These are phyloP conservation scores for Pygoscelis adeliae DNA, from an alignment of 2,113 vertebrate genomes.

Conservation along the genomic window DNA sequence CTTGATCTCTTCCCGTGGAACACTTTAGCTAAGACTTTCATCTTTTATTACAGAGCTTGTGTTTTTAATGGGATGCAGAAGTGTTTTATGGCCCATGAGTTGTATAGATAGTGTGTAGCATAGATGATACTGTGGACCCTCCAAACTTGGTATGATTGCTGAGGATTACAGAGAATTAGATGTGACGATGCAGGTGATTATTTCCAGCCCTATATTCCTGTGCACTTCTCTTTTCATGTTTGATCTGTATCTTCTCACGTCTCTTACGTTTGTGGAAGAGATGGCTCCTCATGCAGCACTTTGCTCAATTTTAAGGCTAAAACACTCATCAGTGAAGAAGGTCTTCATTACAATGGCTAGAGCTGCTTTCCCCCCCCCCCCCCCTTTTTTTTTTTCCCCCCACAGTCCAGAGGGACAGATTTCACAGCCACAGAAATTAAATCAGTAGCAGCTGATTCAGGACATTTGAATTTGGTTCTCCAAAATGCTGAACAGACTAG, in stretches of 20 bases:
- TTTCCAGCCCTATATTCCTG: background rate
- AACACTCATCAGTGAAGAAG: background rate
- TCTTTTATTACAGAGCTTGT: background rate
- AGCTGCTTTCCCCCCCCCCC: background rate
- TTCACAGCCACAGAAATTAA: background rate
- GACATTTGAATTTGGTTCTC: background rate
- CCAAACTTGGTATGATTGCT: background rate
- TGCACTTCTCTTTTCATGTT: background rate
- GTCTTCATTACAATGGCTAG: background rate
- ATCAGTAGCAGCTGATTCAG: background rate
- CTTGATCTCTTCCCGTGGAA: background rate
- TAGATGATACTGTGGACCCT: background rate
- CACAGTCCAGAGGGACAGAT: background rate
- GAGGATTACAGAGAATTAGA: background rate
- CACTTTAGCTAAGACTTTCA: background rate
- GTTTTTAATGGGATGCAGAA: background rate
- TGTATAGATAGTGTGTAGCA: background rate
- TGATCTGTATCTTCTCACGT: background rate
- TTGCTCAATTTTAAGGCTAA: background rate
- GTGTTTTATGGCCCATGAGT: background rate
- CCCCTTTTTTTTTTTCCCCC: background rate
- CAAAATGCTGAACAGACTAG: background rate
- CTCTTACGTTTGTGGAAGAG: background rate
- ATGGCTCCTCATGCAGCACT: background rate
- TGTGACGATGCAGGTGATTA: background rate